These are phyloP conservation scores for Eurytoma californica DNA, from an alignment of 2,888 invertebrate genomes.

Conservation along the genomic window DNA sequence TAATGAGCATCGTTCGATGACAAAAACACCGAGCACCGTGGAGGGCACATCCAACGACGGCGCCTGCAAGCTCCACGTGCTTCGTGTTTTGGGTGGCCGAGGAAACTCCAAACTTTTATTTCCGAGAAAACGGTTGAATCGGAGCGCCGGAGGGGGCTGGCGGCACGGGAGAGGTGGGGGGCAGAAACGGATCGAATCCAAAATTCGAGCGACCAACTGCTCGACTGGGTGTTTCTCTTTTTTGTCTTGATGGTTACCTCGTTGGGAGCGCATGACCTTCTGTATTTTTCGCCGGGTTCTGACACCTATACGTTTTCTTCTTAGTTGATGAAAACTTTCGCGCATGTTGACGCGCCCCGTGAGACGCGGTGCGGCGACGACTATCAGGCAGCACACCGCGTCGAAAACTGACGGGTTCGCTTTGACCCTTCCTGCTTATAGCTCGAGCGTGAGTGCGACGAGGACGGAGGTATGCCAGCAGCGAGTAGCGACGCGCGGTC, in stretches of 20 bases:
- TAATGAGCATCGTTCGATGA: too few relatives aligned
- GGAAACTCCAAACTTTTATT: neutral
- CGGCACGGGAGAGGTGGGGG: too few relatives aligned
- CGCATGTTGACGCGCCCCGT: slow-evolving; percentile 29
- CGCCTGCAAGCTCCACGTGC: too few relatives aligned
- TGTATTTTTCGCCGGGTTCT: slow-evolving; percentile 25
- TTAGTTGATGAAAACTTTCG: slow-evolving; percentile 11
- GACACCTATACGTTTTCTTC: slow-evolving; percentile 14
- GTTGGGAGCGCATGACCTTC: neutral
- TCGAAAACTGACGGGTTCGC: slow-evolving; percentile 22
- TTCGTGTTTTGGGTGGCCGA: too few relatives aligned
- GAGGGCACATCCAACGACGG: too few relatives aligned
- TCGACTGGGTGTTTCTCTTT: neutral
- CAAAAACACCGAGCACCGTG: too few relatives aligned
- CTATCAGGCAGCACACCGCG: slow-evolving; percentile 2
- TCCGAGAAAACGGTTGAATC: slow-evolving; percentile 12
- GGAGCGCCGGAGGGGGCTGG: too few relatives aligned
- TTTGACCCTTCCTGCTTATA: slow-evolving; percentile 6
- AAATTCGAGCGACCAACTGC: too few relatives aligned
- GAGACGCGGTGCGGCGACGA: neutral
- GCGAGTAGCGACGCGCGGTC: too few relatives aligned
- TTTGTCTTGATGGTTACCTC: neutral
- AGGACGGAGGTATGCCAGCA: too few relatives aligned
- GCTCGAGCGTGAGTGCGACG: too few relatives aligned
- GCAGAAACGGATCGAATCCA: too few relatives aligned